Base-by-base conservation (phyloP, 92 coral and sea anemone species). In the Isaurus tuberculatus region DNA sequence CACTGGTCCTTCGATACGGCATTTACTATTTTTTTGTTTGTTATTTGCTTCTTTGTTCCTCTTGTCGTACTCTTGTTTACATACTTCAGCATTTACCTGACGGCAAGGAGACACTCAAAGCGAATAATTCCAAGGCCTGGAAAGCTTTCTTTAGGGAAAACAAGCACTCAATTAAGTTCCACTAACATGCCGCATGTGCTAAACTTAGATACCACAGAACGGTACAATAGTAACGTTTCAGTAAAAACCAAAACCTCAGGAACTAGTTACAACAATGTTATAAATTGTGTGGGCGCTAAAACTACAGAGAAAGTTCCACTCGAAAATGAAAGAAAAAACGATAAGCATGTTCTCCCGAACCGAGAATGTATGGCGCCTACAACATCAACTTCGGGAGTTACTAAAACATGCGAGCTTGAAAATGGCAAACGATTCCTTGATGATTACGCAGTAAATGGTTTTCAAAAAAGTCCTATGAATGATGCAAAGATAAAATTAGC, bases 1-100 rank as follows among this genome's bases (percentile, higher is more conserved):
- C 70, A 91, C 28, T 93, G 98, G 98, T 82, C 84, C 42, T 70
- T 67, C 65, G 85, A 88, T 30, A 88, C 92, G 29, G 75, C 91
- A 2, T 91, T 72, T 67, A 93, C 98, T 10, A 20, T 93, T 42
- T 89, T 91, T 61, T 72, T 93, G 37, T 91, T 93, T 46, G 86
- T 86, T 23, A 95, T 93, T 29, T 93, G 98, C 25, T 93, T 93
- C 75, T 91, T 93, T 61, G 36, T 89, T 19, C 98, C 98, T 20
- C 91, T 93, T 15, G 92, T 84, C 3, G 79, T 91, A 8, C 90
- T 93, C 86, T 46, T 87, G 81, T 85, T 87, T 23, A 87, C 95
- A 13, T 93, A 93, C 42, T 89, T 87, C 32, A 64, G 86, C 20
- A 86, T 93, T 1, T 83, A 91, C 40, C 92, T 72, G 27, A 89